phyloP scores from a whole-genome alignment of 2,888 invertebrate species.

The Agriopis marginaria region DNA sequence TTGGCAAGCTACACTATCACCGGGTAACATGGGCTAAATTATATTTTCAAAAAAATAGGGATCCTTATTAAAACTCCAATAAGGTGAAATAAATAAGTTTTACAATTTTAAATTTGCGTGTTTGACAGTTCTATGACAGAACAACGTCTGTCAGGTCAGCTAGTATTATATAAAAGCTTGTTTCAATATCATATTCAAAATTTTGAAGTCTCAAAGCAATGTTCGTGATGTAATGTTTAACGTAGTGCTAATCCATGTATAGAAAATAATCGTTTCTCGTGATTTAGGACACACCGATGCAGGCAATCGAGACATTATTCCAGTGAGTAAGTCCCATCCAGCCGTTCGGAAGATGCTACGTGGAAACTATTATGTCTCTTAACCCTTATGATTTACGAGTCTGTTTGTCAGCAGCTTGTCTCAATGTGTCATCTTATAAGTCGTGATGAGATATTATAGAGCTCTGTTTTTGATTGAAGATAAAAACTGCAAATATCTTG shows the following conservation, averaged over 20 bases:
- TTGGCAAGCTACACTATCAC: too few relatives aligned
- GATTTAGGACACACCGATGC: slow-evolving; percentile 45
- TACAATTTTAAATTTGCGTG: too few relatives aligned
- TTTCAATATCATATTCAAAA: too few relatives aligned
- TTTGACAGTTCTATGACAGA: too few relatives aligned
- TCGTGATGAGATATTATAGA: slow-evolving; percentile 12
- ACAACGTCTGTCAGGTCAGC: too few relatives aligned
- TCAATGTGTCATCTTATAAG: slow-evolving; percentile 31
- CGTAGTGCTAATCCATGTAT: background rate
- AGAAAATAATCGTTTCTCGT: background rate
- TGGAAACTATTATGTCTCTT: slow-evolving; percentile 62
- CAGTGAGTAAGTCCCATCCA: slow-evolving; percentile 70
- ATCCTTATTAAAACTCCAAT: too few relatives aligned
- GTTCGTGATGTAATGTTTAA: too few relatives aligned
- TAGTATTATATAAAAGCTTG: too few relatives aligned
- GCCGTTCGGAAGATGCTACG: slow-evolving; percentile 63
- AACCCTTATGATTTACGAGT: slow-evolving; percentile 37
- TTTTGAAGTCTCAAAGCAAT: too few relatives aligned
- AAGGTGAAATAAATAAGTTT: too few relatives aligned
- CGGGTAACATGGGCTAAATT: too few relatives aligned
- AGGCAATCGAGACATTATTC: slow-evolving; percentile 78
- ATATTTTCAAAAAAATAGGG: too few relatives aligned
- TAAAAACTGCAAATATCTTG: slow-evolving; percentile 4
- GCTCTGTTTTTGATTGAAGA: slow-evolving; percentile 3
- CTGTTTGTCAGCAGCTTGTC: slow-evolving; percentile 32